Evolutionary conservation across 2,113 vertebrate genomes (phyloP).

Genomic region (Dicaeum eximium): DNA sequence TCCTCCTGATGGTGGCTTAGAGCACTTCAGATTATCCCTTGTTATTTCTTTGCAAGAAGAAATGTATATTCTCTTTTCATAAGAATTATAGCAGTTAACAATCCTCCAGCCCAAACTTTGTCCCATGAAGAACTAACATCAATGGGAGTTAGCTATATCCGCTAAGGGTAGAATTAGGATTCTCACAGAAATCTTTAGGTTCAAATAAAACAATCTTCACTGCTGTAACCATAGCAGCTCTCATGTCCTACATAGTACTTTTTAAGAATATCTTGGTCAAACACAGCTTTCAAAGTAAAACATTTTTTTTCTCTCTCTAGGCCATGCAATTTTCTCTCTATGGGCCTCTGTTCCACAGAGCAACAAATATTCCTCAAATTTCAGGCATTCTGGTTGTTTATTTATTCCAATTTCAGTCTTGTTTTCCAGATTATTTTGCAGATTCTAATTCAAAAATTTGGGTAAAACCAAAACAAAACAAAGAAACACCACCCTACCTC

Average conservation of each 20-base stretch:
- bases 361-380: not conserved
- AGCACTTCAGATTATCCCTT: conserved; percentile 65
- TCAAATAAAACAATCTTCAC: conserved; percentile 39
- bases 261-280: conserved; percentile 40
- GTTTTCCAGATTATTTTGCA: not conserved
- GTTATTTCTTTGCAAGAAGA: conserved; percentile 60
- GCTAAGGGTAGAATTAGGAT: conserved; percentile 44
- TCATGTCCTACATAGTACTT: conserved; percentile 55
- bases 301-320: not conserved
- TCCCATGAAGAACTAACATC: conserved; percentile 36
- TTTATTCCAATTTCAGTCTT: not conserved
- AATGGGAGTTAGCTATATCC: conserved; percentile 49
- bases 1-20: conserved; percentile 52
- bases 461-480: not conserved
- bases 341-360: not conserved
- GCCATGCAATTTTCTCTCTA: not conserved
- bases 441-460: not conserved
- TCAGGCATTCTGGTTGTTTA: not conserved
- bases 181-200: conserved; percentile 47
- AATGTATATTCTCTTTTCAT: conserved; percentile 59
- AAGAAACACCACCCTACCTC: not conserved
- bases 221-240: conserved; percentile 26
- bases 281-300: conserved; percentile 31
- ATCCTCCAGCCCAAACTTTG: conserved; percentile 38
- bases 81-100: conserved; percentile 59